phyloP scores from a whole-genome alignment of 2,888 invertebrate genomes.

The Laspeyria flexula region DNA sequence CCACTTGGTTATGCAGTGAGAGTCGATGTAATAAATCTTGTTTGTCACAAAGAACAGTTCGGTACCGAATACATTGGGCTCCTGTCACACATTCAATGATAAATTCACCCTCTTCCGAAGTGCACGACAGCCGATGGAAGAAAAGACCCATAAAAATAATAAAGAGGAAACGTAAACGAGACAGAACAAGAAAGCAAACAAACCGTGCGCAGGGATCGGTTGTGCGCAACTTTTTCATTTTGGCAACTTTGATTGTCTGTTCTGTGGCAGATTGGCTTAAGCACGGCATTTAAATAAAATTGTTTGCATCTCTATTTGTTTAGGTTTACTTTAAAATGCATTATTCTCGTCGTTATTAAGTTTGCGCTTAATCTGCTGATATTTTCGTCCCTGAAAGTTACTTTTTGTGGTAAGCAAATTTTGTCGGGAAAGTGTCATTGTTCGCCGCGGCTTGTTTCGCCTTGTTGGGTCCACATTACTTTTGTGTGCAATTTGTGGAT shows the following conservation, averaged over 20 bases:
- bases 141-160: slow-evolving; percentile 60
- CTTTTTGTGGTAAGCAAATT: slow-evolving; percentile 24
- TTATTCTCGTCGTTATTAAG: slow-evolving; percentile 28
- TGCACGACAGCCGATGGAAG: slow-evolving; percentile 31
- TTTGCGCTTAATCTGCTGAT: slow-evolving; percentile 18
- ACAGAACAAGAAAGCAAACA: slow-evolving; percentile 45
- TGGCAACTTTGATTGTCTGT: slow-evolving; percentile 72
- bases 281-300: slow-evolving; percentile 57
- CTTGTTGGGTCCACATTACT: slow-evolving; percentile 17
- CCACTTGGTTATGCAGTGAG: slow-evolving; percentile 53
- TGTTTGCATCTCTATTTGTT: slow-evolving; percentile 39
- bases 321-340: slow-evolving; percentile 45
- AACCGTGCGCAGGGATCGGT: slow-evolving; percentile 47
- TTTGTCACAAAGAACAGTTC: slow-evolving; percentile 54
- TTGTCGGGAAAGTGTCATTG: slow-evolving; percentile 12
- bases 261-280: slow-evolving; percentile 42
- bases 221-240: slow-evolving; percentile 63
- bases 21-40: slow-evolving; percentile 59
- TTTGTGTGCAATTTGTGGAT: slow-evolving; percentile 28
- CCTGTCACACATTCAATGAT: slow-evolving; percentile 55
- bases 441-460: slow-evolving; percentile 12
- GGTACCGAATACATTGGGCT: slow-evolving; percentile 50
- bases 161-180: slow-evolving; percentile 52
- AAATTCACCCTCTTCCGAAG: slow-evolving; percentile 53
- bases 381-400: slow-evolving; percentile 16